phyloP scores from a whole-genome alignment of 2,797 vertebrate species.

The Fringilla coelebs region DNA sequence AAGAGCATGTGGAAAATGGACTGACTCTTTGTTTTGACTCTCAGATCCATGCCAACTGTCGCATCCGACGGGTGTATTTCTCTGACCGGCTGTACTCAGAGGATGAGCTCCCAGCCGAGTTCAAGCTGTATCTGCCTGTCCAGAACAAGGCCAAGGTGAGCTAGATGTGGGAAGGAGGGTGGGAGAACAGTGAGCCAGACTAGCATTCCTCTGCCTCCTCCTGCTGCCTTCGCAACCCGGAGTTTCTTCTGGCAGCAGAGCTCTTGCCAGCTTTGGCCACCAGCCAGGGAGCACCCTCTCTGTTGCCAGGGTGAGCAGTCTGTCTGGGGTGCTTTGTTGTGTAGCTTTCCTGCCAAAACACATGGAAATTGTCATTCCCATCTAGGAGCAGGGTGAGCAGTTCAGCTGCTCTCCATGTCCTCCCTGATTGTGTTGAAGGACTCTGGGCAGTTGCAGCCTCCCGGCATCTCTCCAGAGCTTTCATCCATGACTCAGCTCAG shows the following conservation, averaged over 20 bases:
- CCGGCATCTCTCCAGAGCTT: not conserved
- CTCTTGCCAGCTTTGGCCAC: not conserved
- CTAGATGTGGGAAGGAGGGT: not conserved
- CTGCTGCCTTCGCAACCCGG: not conserved
- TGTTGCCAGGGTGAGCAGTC: not conserved
- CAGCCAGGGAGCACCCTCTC: not conserved
- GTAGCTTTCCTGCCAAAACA: not conserved
- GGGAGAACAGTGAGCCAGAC: not conserved
- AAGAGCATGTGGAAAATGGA: not conserved
- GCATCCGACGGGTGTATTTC: slow-evolving; percentile 96
- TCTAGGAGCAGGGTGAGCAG: not conserved
- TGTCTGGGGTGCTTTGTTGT: not conserved
- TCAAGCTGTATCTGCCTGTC: slow-evolving; percentile 94
- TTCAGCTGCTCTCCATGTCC: not conserved
- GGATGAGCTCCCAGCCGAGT: slow-evolving; percentile 96
- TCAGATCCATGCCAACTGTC: slow-evolving; percentile 97
- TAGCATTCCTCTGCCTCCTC: not conserved
- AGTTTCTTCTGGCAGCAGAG: not conserved
- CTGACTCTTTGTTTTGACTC: slow-evolving; percentile 12
- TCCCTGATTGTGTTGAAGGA: not conserved
- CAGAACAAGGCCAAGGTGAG: slow-evolving; percentile 96
- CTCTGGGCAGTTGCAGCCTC: not conserved
- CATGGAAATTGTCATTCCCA: not conserved
- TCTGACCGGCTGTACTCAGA: slow-evolving; percentile 96
- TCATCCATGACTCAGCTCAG: not conserved